Percentiles rank a stretch among this genome's conserved stretches.
These are phyloP conservation scores for Tapera naevia DNA, from an alignment of 2,797 vertebrate species.

Conservation along the genomic window DNA sequence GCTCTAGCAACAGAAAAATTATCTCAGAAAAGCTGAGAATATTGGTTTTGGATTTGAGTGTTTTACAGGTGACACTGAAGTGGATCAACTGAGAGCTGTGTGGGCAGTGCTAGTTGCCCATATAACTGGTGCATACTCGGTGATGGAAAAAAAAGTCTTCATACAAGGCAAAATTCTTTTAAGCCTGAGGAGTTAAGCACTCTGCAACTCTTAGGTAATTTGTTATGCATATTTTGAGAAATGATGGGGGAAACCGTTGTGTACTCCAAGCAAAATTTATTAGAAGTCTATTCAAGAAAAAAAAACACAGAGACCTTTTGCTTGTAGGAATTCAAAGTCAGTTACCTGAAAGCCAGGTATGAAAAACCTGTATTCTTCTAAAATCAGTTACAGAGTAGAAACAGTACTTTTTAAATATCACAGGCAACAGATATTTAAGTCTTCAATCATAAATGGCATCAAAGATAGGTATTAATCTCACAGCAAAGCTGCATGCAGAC, in stretches of 20 bases:
- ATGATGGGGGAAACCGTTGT: constrained; percentile 51
- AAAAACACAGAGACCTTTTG: constrained; percentile 81
- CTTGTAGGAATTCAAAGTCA: constrained; percentile 81
- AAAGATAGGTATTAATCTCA: constrained; percentile 76
- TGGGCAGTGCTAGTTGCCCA: background rate
- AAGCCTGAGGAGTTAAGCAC: background rate
- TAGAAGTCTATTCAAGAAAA: constrained; percentile 87
- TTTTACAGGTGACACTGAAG: background rate
- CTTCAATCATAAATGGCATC: constrained; percentile 78
- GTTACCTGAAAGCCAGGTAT: constrained; percentile 76
- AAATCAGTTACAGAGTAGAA: constrained; percentile 84
- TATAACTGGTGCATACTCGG: background rate
- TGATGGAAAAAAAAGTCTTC: background rate
- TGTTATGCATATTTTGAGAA: background rate
- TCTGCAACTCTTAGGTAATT: background rate
- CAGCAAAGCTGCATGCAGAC: constrained; percentile 81
- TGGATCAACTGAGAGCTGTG: background rate
- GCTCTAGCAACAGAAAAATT: background rate
- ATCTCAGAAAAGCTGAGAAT: background rate
- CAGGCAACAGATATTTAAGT: constrained; percentile 80
- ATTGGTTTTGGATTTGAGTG: background rate
- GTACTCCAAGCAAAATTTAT: constrained; percentile 90
- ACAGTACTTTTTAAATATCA: constrained; percentile 80
- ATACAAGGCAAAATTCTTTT: background rate
- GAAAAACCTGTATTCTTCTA: constrained; percentile 76